A percentile compares a stretch with the other conserved stretches of the same genome.
These are phyloP conservation scores for Tenthredo amoena DNA, from an alignment of 2,888 invertebrate genomes.

Conservation along the genomic window DNA sequence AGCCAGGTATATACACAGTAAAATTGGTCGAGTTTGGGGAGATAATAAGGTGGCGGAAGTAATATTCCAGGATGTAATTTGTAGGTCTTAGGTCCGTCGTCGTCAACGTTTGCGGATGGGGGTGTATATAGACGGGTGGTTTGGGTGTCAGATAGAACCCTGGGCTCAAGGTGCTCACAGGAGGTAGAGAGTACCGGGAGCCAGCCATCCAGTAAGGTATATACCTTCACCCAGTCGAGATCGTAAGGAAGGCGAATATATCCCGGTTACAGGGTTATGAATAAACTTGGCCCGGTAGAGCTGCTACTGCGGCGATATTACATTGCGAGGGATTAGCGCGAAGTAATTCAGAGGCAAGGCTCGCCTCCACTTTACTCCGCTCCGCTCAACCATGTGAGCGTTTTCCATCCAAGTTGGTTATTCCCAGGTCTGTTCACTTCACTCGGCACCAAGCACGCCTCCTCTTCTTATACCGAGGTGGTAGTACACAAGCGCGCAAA, in stretches of 20 bases:
- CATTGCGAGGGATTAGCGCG: conserved; percentile 51
- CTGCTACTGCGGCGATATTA: conserved; percentile 51
- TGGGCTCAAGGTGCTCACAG: conserved; percentile 26
- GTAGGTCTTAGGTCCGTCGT: conserved; percentile 40
- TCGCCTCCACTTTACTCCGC: conserved; percentile 9
- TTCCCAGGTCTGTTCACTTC: conserved; percentile 16
- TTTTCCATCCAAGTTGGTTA: conserved; percentile 41
- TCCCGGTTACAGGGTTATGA: conserved; percentile 62
- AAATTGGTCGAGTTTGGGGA: conserved; percentile 22
- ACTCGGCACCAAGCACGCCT: neutral
- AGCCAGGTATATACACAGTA: neutral
- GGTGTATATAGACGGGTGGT: conserved; percentile 7
- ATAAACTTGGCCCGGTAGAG: conserved; percentile 57
- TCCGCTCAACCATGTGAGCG: conserved; percentile 38
- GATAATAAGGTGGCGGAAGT: conserved; percentile 39
- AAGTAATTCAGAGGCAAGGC: conserved; percentile 55
- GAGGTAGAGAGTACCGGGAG: neutral
- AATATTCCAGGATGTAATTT: conserved; percentile 48
- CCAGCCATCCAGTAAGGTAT: conserved; percentile 47
- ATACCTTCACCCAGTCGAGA: conserved; percentile 10
- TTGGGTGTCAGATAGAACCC: neutral
- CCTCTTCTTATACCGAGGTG: neutral
- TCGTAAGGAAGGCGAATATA: conserved; percentile 55
- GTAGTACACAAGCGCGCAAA: neutral
- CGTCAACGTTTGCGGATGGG: neutral